Evolutionary conservation across 2,888 invertebrate species (phyloP), one percentile per base, ranked within the genome.

Genomic region (Acrobasis consociella): DNA sequence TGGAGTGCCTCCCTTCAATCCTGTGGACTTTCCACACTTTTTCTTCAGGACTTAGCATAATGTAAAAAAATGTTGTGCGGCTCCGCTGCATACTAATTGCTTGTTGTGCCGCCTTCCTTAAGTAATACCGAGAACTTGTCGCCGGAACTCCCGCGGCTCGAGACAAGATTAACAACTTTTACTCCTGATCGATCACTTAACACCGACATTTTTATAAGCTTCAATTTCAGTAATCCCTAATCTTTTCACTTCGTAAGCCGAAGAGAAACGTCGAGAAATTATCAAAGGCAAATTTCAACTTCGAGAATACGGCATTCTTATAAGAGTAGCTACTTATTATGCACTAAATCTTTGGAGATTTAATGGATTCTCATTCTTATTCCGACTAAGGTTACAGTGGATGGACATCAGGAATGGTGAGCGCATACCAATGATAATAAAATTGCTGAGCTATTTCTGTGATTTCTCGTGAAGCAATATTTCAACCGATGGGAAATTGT

Each of bases 1-100:
- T 80, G 80, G 81, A 86, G 84, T 81, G 74, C 77, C 78, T 77
- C 85, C 82, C 76, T 74, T 74, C 73, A 78, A 72, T 78, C 31
- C 31, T 77, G 72, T 77, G 80, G 78, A 85, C 85, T 82, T 86
- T 77, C 81, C 79, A 82, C 85, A 85, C 81, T 89, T 89, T 89
- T 89, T 89, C 89, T 86, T 85, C 74, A 78, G 81, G 88, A 86
- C 88, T 91, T 89, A 87, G 86, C 87, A 89, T 91, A 91, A 92
- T 91, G 89, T 87, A 76, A 91, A 92, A 92, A 91, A 92, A 91
- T 91, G 90, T 87, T 83, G 79, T 79, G 86, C 82, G 79, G 79
- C 85, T 82, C 82, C 76, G 80, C 85, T 85, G 92, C 89, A 91
- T 92, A 91, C 92, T 91, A 91, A 92, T 92, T 90, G 82, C 81